These are phyloP conservation scores for Caenorhabditis japonica DNA, from an alignment of 2,888 invertebrate genomes.

Conservation along the genomic window DNA sequence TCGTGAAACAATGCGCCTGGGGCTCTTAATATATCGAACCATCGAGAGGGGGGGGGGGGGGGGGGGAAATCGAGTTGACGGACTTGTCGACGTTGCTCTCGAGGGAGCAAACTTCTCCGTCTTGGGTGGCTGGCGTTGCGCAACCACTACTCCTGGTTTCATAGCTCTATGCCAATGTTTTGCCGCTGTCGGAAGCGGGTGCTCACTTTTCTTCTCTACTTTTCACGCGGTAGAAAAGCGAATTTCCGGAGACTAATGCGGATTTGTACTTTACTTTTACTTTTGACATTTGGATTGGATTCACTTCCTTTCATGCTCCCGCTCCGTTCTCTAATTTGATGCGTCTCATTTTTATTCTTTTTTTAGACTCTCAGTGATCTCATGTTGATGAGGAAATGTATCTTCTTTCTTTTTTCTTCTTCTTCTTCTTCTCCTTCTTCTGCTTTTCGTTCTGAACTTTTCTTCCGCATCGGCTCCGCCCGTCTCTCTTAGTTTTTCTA, in stretches of 20 bases:
- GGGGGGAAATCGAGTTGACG: conserved; percentile 21
- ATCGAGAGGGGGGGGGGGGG: conserved; percentile 10
- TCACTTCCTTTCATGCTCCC: conserved; percentile 24
- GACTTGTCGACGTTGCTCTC: conserved; percentile 45
- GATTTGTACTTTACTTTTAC: conserved; percentile 41
- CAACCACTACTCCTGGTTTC: conserved; percentile 42
- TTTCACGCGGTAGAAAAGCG: conserved; percentile 17
- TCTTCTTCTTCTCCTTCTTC: background rate
- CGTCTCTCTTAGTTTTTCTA: conserved; percentile 13
- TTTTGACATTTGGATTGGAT: conserved; percentile 28
- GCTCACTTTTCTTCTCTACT: conserved; percentile 12
- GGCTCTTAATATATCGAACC: conserved; percentile 39
- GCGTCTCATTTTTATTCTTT: conserved; percentile 10
- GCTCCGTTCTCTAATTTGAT: conserved; percentile 41
- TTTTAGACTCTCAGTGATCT: conserved; percentile 7
- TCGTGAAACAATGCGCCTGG: conserved; percentile 15
- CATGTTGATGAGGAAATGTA: conserved; percentile 11
- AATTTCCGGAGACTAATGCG: conserved; percentile 50
- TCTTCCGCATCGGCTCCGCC: too few species aligned
- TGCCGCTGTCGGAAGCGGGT: too few species aligned
- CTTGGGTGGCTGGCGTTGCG: conserved; percentile 48
- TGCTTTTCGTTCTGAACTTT: conserved; percentile 37
- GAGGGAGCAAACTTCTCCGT: conserved; percentile 50
- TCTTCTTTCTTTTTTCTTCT: background rate
- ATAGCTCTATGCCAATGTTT: conserved; percentile 35